Conservation (phyloP, 2,113 vertebrate genomes). For the Sterrhoptilus dennistouni region DNA sequence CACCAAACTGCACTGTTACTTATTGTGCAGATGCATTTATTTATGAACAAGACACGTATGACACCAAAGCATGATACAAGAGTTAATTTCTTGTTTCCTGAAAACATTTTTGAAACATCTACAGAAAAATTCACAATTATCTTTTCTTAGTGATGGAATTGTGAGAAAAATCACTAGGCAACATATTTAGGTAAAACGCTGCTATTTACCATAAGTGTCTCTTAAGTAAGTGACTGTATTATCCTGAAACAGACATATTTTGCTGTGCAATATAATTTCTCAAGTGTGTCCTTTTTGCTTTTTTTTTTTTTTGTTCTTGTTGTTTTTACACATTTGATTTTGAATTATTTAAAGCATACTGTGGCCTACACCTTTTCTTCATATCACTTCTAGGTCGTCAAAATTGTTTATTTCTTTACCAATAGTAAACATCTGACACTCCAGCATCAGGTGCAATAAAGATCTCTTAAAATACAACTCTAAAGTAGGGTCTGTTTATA, state of each 20-base stretch:
- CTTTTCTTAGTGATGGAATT: not conserved
- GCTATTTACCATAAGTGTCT: not conserved
- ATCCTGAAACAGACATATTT: not conserved
- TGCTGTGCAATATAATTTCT: not conserved
- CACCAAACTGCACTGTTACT: not conserved
- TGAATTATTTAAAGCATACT: not conserved
- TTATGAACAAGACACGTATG: not conserved
- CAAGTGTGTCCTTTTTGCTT: accelerated
- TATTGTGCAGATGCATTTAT: not conserved
- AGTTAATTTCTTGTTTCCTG: not conserved
- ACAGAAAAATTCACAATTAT: not conserved
- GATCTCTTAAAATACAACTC: not conserved
- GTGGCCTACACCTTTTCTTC: not conserved
- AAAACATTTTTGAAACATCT: not conserved
- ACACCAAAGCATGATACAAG: not conserved
- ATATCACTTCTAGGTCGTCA: not conserved
- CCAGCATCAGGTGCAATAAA: not conserved
- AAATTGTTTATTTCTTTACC: not conserved
- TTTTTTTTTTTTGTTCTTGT: not conserved
- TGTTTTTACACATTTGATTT: not conserved
- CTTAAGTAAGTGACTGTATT: not conserved
- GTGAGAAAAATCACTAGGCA: not conserved
- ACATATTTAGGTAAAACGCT: not conserved
- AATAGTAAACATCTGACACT: not conserved
- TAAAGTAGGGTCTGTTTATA: not conserved